Evolutionary conservation across 2,888 invertebrate genomes (phyloP), one percentile per base, ranked within the genome.

Genomic region (Dicycla oo): DNA sequence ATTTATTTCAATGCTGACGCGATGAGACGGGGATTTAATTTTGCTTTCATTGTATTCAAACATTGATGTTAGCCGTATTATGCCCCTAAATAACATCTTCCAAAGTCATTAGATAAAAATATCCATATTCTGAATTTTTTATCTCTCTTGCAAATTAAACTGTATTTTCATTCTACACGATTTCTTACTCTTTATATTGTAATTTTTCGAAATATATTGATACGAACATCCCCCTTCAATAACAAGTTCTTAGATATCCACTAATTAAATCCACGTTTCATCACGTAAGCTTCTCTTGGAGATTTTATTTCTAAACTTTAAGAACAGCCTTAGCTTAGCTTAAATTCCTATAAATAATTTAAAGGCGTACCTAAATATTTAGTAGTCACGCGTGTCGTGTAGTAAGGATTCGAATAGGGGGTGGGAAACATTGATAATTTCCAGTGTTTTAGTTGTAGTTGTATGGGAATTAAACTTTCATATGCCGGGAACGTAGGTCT

Each of bases 281-380:
- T 67, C 49, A 53, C 30, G 23, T 62, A 53, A 65, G 47, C 53
- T 40, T 26, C 57, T 69, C 54, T 81, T 66, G 60, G 75, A 81
- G 66, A 83, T 80, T 74, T 75, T 84, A 75, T 84, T 81, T 69
- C 60, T 71, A 54, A 68, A 38, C 1, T 3, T 60, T 83, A 75
- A 51, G 47, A 63, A 75, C 77, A 73, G 82, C 84, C 80, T 88
- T 88, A 88, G 88, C 89, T 88, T 88, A 88, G 87, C 88, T 72
- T 74, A 75, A 82, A 87, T 78, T 67, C 69, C 76, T 87, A 86
- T 88, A 83, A 86, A 88, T 85, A 40, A 65, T 85, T 81, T 78
- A 75, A 61, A 80, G 38, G 26, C 62, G 57, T 73, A 75, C 47
- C 43, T 66, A 53, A 63, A 61, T 75, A 78, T 70, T 38, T 38